Percentiles rank a stretch among this genome's conserved stretches.
Evolutionary conservation across 30 jellyfish, hydroid and myxozoan species (phyloP).

Genomic region (Catostylus mosaicus): DNA sequence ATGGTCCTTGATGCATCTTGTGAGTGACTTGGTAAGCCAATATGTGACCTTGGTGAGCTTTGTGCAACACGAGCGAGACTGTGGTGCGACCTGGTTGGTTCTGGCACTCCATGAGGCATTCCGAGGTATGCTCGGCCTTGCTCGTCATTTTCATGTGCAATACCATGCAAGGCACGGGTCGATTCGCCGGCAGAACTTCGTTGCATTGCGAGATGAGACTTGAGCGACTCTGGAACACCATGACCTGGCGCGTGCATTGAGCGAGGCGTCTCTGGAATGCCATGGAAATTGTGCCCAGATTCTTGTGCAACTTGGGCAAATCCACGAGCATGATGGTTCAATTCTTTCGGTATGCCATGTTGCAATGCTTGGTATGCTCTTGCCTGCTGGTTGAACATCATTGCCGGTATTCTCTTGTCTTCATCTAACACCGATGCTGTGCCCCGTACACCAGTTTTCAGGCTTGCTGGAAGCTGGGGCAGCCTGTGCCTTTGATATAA

Average conservation of each 20-base stretch:
- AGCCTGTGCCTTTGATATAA: constrained; percentile 53
- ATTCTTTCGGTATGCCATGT: constrained; percentile 51
- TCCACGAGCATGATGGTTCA: constrained; percentile 34
- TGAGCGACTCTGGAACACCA: constrained; percentile 55
- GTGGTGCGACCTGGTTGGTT: constrained; percentile 43
- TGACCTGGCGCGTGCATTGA: constrained; percentile 39
- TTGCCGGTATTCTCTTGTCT: constrained; percentile 50
- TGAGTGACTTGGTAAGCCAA: constrained; percentile 49
- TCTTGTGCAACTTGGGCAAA: constrained; percentile 43
- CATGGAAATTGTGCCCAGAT: constrained; percentile 59
- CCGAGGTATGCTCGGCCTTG: constrained; percentile 48
- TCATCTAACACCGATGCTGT: constrained; percentile 39
- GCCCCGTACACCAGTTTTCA: constrained; percentile 48
- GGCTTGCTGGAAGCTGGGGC: constrained; percentile 56
- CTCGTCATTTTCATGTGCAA: constrained; percentile 44
- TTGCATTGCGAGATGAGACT: constrained; percentile 47
- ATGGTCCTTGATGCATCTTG: constrained; percentile 69
- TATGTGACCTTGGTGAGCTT: constrained; percentile 59
- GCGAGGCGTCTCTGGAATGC: constrained; percentile 54
- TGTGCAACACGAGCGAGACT: constrained; percentile 47
- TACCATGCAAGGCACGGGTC: constrained; percentile 40
- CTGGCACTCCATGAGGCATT: constrained; percentile 34
- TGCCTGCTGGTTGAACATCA: constrained; percentile 49
- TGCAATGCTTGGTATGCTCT: constrained; percentile 47
- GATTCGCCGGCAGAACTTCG: constrained; percentile 48